Percentiles rank a stretch among this genome's conserved stretches.
These are phyloP conservation scores for Philhelius pedissequus DNA, from an alignment of 2,888 invertebrate species.

Conservation along the genomic window DNA sequence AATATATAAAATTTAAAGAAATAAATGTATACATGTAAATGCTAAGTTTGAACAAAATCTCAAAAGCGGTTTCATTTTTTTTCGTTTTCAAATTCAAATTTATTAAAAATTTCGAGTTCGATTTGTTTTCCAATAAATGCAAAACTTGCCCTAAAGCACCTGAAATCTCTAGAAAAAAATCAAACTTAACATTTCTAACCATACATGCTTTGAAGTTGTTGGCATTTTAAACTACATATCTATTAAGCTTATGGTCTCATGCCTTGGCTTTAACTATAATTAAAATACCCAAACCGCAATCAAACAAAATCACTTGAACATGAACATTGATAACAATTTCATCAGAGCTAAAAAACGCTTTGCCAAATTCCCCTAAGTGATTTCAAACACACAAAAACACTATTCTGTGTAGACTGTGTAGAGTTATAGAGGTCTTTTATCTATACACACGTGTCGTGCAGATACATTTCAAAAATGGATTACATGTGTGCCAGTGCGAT, in stretches of 20 bases:
- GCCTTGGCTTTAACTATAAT: not conserved
- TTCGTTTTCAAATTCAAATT: too few relatives aligned
- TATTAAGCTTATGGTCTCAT: not conserved
- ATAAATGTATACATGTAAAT: too few relatives aligned
- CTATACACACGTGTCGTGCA: constrained; percentile 16
- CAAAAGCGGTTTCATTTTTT: too few relatives aligned
- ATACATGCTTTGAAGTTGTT: not conserved
- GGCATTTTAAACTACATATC: not conserved
- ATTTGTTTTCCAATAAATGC: too few relatives aligned
- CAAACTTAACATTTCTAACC: too few relatives aligned
- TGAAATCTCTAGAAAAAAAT: too few relatives aligned
- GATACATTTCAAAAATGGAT: constrained; percentile 49
- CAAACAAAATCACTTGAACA: not conserved
- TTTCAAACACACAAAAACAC: constrained; percentile 21
- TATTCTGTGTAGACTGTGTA: too few relatives aligned
- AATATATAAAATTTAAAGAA: too few relatives aligned
- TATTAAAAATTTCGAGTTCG: too few relatives aligned
- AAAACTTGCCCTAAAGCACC: too few relatives aligned
- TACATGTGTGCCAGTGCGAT: constrained; percentile 43
- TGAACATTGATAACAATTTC: not conserved
- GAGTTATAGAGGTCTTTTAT: not conserved
- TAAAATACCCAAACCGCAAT: not conserved
- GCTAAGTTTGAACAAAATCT: too few relatives aligned
- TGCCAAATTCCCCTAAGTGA: constrained; percentile 45
- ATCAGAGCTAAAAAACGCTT: not conserved